These are phyloP conservation scores for Pempheris klunzingeri DNA, from an alignment of 2,797 vertebrate genomes.

Conservation along the genomic window DNA sequence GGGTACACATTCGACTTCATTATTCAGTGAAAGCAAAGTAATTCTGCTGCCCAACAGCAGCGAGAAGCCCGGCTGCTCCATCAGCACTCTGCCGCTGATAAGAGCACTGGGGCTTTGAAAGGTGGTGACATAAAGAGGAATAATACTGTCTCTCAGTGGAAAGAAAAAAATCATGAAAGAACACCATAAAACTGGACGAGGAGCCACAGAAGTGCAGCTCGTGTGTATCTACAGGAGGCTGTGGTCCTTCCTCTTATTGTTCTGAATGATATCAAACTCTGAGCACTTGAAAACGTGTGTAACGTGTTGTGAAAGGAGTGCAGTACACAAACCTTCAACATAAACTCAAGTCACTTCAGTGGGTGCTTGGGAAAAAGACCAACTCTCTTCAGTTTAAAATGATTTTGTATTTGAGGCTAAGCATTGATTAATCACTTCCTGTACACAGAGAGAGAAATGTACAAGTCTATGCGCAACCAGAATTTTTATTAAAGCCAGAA, in stretches of 20 bases:
- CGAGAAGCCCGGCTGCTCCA: conserved; percentile 75
- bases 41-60: conserved; percentile 79
- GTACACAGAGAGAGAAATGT: neutral
- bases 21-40: conserved; percentile 87
- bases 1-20: conserved; percentile 88
- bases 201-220: conserved; percentile 1
- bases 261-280: neutral
- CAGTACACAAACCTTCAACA: neutral
- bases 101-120: conserved; percentile 61
- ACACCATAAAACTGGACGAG: conserved; percentile 10
- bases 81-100: conserved; percentile 84
- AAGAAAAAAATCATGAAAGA: conserved; percentile 31
- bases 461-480: neutral
- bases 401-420: conserved; percentile 4
- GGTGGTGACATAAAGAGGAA: conserved; percentile 63
- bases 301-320: neutral
- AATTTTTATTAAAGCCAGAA: conserved; percentile 9
- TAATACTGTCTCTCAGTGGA: conserved; percentile 52
- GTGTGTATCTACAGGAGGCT: neutral
- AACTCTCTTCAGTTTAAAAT: conserved; percentile 18
- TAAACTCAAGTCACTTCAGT: neutral
- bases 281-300: neutral
- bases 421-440: conserved; percentile 30
- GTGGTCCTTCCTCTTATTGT: conserved; percentile 3
- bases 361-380: neutral